Evolutionary conservation across 2,113 vertebrate species (phyloP).

Genomic region (Sorex fumeus): DNA sequence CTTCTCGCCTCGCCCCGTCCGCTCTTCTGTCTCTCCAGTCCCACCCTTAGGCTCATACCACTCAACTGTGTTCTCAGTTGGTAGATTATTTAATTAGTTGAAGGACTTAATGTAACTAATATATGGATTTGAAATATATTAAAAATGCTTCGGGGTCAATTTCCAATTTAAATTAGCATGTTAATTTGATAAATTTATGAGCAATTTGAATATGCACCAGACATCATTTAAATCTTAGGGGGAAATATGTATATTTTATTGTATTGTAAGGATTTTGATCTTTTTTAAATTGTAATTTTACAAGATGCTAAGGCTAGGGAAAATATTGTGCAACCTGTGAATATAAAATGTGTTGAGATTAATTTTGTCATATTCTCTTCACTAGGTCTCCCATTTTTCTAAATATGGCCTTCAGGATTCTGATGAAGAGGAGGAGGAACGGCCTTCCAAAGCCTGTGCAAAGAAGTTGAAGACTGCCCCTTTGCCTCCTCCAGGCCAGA

Average conservation of each 20-base stretch:
- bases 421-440: constrained; percentile 95
- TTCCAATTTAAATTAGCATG: constrained; percentile 15
- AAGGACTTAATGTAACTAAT: background rate
- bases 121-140: background rate
- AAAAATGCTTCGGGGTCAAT: background rate
- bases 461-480: constrained; percentile 95
- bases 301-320: background rate
- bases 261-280: constrained; percentile 15
- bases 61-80: too few species aligned
- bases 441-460: constrained; percentile 89
- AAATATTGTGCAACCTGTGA: background rate
- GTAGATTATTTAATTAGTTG: constrained; percentile 50
- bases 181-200: background rate
- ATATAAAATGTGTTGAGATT: constrained; percentile 29
- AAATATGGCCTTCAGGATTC: constrained; percentile 98
- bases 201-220: background rate
- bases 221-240: constrained; percentile 45
- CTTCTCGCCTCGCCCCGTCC: too few species aligned
- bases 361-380: constrained; percentile 41
- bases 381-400: constrained; percentile 96
- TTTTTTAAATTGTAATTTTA: constrained; percentile 21
- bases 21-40: too few species aligned
- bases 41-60: too few species aligned
- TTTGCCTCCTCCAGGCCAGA: constrained; percentile 86
- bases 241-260: background rate